Evolutionary conservation across 2,113 vertebrate species (phyloP).

Genomic region (Phalacrocorax pelagicus): DNA sequence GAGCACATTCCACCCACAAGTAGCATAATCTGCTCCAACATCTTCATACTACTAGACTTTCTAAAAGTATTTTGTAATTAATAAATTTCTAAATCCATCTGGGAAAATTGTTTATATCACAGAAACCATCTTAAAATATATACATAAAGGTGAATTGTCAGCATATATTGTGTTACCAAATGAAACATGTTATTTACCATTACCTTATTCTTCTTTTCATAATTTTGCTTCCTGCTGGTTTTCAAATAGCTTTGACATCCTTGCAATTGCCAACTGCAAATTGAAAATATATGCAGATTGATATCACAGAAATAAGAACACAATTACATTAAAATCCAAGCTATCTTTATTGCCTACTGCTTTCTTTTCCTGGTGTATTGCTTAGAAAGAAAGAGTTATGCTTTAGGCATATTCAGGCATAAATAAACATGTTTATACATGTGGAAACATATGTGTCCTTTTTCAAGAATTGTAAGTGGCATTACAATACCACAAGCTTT

Average conservation of each 20-base stretch:
- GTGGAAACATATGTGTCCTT: not conserved
- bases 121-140: not conserved
- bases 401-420: not conserved
- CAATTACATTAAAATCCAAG: not conserved
- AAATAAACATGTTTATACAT: not conserved
- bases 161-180: not conserved
- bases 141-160: not conserved
- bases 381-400: not conserved
- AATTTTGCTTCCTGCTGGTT: conserved; percentile 13
- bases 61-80: not conserved
- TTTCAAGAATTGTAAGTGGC: not conserved
- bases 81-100: not conserved
- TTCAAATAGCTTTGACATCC: conserved; percentile 9
- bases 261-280: conserved; percentile 11
- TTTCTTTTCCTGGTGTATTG: not conserved
- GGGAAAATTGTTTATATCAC: not conserved
- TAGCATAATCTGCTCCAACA: not conserved
- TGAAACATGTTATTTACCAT: not conserved
- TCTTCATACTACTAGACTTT: not conserved
- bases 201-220: not conserved
- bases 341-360: not conserved
- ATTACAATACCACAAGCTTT: not conserved
- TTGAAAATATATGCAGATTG: conserved; percentile 16
- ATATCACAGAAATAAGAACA: not conserved
- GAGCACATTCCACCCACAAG: not conserved